Evolutionary conservation across 2,113 vertebrate genomes (phyloP).

Genomic region (Marmota flaviventris): DNA sequence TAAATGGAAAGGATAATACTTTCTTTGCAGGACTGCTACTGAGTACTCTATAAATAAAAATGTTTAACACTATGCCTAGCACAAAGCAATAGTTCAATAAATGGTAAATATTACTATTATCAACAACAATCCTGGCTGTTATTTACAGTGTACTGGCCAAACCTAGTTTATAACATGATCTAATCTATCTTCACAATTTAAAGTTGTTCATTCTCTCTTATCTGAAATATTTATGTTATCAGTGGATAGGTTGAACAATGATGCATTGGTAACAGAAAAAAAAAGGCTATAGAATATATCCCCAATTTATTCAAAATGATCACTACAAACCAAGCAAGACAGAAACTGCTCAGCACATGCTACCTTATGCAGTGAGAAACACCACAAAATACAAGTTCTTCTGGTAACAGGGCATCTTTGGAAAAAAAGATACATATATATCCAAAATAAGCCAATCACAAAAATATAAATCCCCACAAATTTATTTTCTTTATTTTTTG

Average conservation of each 20-base stretch:
- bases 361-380: not conserved
- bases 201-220: not conserved
- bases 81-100: not conserved
- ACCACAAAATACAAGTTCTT: constrained; percentile 1
- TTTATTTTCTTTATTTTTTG: constrained; percentile 6
- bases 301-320: not conserved
- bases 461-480: constrained; percentile 1
- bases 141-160: not conserved
- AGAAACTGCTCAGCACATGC: not conserved
- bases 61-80: not conserved
- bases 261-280: not conserved
- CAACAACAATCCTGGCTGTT: not conserved
- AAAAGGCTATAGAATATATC: not conserved
- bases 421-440: not conserved
- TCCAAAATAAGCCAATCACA: constrained; percentile 10
- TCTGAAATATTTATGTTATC: not conserved
- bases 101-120: not conserved
- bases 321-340: not conserved
- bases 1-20: not conserved
- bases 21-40: not conserved
- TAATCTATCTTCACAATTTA: not conserved
- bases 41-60: not conserved
- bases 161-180: not conserved
- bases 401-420: not conserved
- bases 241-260: not conserved